These are phyloP conservation scores for Apamea anceps DNA, from an alignment of 2,888 invertebrate species.

Conservation along the genomic window DNA sequence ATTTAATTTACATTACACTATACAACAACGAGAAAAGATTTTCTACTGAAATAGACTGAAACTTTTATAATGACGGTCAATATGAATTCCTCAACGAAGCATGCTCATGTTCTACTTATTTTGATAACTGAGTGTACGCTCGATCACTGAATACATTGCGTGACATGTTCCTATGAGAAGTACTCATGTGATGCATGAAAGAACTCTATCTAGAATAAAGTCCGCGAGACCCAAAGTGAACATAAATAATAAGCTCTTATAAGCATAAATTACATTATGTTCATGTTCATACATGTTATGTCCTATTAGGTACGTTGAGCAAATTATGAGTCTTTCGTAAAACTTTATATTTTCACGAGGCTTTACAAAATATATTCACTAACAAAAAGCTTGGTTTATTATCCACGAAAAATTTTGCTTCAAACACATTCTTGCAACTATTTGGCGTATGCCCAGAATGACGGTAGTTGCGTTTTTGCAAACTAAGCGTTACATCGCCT, in stretches of 20 bases:
- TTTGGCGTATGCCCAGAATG: slow-evolving; percentile 64
- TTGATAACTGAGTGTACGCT: not conserved
- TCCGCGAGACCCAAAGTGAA: not conserved
- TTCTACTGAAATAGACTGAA: not conserved
- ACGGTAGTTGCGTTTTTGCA: slow-evolving; percentile 54
- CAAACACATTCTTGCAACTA: slow-evolving; percentile 30
- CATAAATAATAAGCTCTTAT: not conserved
- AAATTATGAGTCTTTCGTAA: slow-evolving; percentile 3
- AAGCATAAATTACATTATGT: too few relatives aligned
- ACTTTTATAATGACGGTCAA: slow-evolving; percentile 1
- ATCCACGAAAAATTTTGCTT: slow-evolving; percentile 32
- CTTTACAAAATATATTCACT: slow-evolving; percentile 11
- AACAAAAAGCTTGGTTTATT: slow-evolving; percentile 9
- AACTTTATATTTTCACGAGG: slow-evolving; percentile 4
- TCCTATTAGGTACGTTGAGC: not conserved
- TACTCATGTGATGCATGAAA: not conserved
- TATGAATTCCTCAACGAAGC: not conserved
- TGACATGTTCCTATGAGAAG: not conserved
- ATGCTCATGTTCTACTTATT: not conserved
- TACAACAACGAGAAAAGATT: not conserved
- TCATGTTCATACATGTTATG: not conserved
- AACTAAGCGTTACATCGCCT: slow-evolving; percentile 42
- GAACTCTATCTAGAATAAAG: not conserved
- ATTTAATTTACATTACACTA: slow-evolving; percentile 2
- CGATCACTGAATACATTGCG: not conserved